These are phyloP conservation scores for Diadema setosum DNA, from an alignment of 35 echinoderm and acorn worm species.

Conservation along the genomic window DNA sequence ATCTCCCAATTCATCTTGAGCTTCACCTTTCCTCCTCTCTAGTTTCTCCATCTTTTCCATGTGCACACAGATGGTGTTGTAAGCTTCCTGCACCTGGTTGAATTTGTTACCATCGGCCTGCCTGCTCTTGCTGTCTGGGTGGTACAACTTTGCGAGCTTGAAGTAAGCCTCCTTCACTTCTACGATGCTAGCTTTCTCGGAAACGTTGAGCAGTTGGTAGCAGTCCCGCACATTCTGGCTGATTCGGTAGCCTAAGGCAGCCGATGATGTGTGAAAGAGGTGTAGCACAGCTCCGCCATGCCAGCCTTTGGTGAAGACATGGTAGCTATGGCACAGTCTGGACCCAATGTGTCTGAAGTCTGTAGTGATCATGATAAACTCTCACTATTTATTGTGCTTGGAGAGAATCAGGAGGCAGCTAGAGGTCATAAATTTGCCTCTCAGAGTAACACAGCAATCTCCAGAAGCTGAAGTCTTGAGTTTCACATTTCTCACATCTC, in stretches of 20 bases:
- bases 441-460: no score
- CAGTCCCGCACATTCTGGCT: slow-evolving; percentile 49
- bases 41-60: slow-evolving; percentile 7
- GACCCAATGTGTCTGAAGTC: no score
- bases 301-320: no score
- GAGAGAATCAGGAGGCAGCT: no score
- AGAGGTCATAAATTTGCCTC: no score
- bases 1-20: not conserved
- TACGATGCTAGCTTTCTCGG: slow-evolving; percentile 16
- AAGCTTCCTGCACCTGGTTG: slow-evolving; percentile 65
- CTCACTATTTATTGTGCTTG: no score
- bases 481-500: no score
- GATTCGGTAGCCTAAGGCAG: slow-evolving; percentile 7
- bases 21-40: not conserved
- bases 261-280: not conserved
- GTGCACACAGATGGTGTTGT: slow-evolving; percentile 47
- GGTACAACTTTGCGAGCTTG: slow-evolving; percentile 85
- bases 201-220: slow-evolving; percentile 49
- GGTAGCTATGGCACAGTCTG: no score
- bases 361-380: no score
- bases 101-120: slow-evolving; percentile 66
- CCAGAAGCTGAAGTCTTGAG: no score
- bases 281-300: no score
- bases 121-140: slow-evolving; percentile 64
- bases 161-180: slow-evolving; percentile 70